Percentiles rank a stretch among this genome's conserved stretches.
Conservation (phyloP, 2,888 invertebrate species). For the Galeopsomyia nigrocyanea region DNA sequence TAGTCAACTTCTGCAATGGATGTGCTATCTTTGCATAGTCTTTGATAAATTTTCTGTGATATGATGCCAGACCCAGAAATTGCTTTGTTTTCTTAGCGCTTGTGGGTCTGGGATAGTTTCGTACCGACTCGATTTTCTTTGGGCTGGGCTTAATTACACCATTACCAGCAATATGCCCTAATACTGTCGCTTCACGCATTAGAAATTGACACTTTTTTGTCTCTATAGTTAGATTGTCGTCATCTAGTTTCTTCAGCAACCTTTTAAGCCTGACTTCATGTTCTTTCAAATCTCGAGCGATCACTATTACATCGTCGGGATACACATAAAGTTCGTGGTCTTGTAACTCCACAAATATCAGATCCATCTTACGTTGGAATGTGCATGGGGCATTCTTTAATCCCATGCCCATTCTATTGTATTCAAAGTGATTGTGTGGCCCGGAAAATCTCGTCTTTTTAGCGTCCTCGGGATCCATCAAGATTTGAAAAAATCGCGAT, state of each 20-base stretch:
- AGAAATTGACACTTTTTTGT: slow-evolving; percentile 10
- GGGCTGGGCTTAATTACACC: slow-evolving; percentile 16
- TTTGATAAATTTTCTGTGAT: slow-evolving; percentile 45
- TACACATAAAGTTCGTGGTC: slow-evolving; percentile 14
- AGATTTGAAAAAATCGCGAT: slow-evolving; percentile 17
- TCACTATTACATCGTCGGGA: slow-evolving; percentile 29
- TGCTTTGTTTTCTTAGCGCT: slow-evolving; percentile 31
- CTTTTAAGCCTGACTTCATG: slow-evolving; percentile 13
- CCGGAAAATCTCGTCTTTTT: slow-evolving; percentile 3
- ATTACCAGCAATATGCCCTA: background rate
- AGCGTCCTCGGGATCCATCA: background rate
- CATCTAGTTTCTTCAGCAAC: background rate
- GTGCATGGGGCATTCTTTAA: background rate
- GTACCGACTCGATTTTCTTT: slow-evolving; percentile 28
- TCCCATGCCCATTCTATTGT: background rate
- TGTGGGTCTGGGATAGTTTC: slow-evolving; percentile 25
- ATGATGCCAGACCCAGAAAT: slow-evolving; percentile 34
- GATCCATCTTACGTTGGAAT: background rate
- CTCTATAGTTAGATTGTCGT: background rate
- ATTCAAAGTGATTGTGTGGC: background rate
- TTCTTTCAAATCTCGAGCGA: slow-evolving; percentile 22
- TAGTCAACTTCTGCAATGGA: slow-evolving; percentile 34
- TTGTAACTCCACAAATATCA: background rate
- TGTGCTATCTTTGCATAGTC: slow-evolving; percentile 36
- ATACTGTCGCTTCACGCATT: background rate